Percentiles rank a stretch among this genome's conserved stretches.
These are phyloP conservation scores for Ptychadena robeensis DNA, from an alignment of 2,797 vertebrate genomes.

Conservation along the genomic window DNA sequence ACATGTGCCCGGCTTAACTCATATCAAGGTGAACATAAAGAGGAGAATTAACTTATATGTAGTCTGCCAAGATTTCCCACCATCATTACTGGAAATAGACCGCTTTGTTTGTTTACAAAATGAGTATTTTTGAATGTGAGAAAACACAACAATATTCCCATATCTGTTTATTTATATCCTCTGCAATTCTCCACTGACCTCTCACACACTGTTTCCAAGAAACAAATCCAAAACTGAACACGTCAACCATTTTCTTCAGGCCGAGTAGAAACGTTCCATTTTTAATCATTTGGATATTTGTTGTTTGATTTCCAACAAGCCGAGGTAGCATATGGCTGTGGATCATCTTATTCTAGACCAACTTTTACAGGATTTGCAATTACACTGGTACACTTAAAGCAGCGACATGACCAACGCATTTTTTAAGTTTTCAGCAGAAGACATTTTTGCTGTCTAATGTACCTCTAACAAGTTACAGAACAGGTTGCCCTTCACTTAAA, in stretches of 20 bases:
- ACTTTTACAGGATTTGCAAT: background rate
- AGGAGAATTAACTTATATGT: background rate
- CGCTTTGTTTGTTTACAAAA: background rate
- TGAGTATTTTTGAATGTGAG: background rate
- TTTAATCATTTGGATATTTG: background rate
- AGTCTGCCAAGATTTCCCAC: background rate
- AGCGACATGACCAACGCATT: background rate
- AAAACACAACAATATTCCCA: conserved; percentile 6
- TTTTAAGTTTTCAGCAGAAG: background rate
- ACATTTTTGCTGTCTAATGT: conserved; percentile 13
- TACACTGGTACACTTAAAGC: background rate
- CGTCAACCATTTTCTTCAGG: background rate
- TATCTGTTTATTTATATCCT: background rate
- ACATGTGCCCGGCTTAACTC: too few species aligned
- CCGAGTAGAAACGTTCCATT: background rate
- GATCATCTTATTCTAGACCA: background rate
- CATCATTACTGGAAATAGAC: background rate
- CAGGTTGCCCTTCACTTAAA: conserved; percentile 55
- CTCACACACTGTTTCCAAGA: background rate
- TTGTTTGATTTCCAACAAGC: background rate
- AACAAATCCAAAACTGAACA: conserved; percentile 2
- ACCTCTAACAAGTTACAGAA: conserved; percentile 32
- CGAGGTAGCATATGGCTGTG: background rate
- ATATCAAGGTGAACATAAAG: background rate
- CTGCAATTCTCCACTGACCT: background rate